Base-by-base conservation (phyloP, 2,113 vertebrate genomes). In the Mesocricetus auratus region DNA sequence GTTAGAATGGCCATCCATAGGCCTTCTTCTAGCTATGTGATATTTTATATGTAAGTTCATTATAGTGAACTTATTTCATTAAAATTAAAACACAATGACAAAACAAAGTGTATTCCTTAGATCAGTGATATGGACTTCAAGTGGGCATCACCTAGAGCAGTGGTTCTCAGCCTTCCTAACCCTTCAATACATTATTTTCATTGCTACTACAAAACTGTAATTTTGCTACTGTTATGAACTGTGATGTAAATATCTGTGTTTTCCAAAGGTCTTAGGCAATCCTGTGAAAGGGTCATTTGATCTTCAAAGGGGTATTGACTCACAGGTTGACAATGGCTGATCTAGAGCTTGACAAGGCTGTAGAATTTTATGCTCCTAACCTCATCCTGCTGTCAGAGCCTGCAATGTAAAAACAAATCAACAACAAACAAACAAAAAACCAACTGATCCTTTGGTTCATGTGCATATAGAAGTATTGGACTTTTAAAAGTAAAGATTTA, bases 331-430 rank as follows among this genome's bases (percentile, higher is more conserved):
- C 31, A 69, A 69, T 7, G 1, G 33, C 33, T 69, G 33, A 16
- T 1, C 45, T 39, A 29, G 71, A 24, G 12, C 8, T 60, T 16
- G 0, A 4, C 39, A 21, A 33, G 64, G 7, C 33, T 15, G 22
- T 3, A 56, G 68, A 68, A 29, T 74, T n/a, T 69, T 45, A 26
- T 53, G 17, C 1, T 33, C 8, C 3, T 11, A 7, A 4, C 19
- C 1, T 73, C 1, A 0, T 42, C 15, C 8, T 21, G 6, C 3
- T 33, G 29, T 79, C 42, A 2, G 8, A 60, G 39, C 42, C 5
- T 50, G 16, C 45, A 86, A 2, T n/a, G 36, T 39, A 39, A 15
- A 60, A 26, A 39, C 50, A 31, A 29, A 16, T 4, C 47, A 47
- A 39, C 9, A 56, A 7, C 17, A 50, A 21, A 7, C 17, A 60